phyloP scores from a whole-genome alignment of 2,797 vertebrate genomes.

The Platalea minor region DNA sequence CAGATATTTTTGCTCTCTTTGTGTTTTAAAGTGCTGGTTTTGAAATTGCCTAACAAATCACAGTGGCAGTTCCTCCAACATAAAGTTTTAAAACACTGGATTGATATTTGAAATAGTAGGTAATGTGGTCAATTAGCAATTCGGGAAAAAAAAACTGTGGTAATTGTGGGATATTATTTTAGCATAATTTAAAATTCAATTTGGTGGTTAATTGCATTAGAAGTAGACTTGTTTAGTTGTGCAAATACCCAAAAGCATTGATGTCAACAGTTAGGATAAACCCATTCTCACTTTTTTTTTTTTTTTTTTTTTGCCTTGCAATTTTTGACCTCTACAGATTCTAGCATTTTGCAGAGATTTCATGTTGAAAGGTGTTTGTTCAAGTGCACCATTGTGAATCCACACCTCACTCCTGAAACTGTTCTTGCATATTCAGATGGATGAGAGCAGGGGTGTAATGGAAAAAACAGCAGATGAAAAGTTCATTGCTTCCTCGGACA shows the following conservation, averaged over 20 bases:
- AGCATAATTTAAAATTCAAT: conserved; percentile 22
- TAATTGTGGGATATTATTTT: conserved; percentile 31
- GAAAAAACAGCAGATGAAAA: neutral
- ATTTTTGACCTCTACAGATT: conserved; percentile 11
- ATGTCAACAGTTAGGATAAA: neutral
- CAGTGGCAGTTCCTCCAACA: neutral
- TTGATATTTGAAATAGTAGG: neutral
- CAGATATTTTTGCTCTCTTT: conserved; percentile 56
- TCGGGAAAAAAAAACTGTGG: neutral
- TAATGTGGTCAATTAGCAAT: conserved; percentile 21
- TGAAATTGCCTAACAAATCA: conserved; percentile 39
- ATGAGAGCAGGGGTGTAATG: neutral
- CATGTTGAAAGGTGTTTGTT: neutral
- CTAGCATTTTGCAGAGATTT: conserved; percentile 10
- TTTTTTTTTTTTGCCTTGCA: neutral
- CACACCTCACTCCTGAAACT: conserved; percentile 16
- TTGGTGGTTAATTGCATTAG: conserved; percentile 43
- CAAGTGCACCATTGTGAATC: conserved; percentile 1
- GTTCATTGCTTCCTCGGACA: neutral
- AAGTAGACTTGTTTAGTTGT: conserved; percentile 34
- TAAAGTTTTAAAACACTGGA: conserved; percentile 27
- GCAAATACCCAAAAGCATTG: conserved; percentile 25
- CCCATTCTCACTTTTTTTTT: neutral
- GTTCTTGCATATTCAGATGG: neutral
- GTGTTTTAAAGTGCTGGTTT: conserved; percentile 54